Base-by-base conservation (phyloP, 1,140 invertebrate genomes). In the Sitodiplosis mosellana region DNA sequence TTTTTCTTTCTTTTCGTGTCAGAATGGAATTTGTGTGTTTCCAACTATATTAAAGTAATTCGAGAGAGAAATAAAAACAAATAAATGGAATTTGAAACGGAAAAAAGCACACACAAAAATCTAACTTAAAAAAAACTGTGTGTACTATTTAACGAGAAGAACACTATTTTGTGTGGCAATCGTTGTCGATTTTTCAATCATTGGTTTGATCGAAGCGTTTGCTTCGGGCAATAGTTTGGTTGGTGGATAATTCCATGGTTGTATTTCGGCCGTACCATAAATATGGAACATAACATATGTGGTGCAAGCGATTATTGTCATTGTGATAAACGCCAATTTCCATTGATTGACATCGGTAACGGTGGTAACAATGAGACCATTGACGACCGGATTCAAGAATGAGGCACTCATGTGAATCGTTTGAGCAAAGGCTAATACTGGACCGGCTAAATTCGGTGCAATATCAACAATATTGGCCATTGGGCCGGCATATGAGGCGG, bases 391-490 rank as follows among this genome's bases (percentile, higher is more conserved):
- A 33, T 76, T 79, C 8, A 82, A 54, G 54, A 81, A 82, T 58
- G 77, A 80, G 18, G 79, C 79, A 33, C 74, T 72, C 78, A 82
- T 82, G 57, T 82, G 79, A 53, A 82, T 80, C 38, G 79, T 82
- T 66, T 82, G 79, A 53, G 77, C 76, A 60, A 81, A 82, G 10
- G 78, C 78, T 52, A 82, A 59, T 49, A 81, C 75, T 27, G 78
- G 78, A 34, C 77, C 78, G 48, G 78, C 78, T 54, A 79, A 75
- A 65, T 81, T 82, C 36, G 79, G 78, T 7, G 77, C 77, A 46
- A 82, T 77, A 54, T 82, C 79, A 15, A 82, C 78, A 52, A 81
- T 75, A 55, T 75, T 81, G 1, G 78, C 78, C 79, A 82, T 82
- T n/a, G 79, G 78, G 46, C 79, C 79, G 6, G 78, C 79, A 57